Evolutionary conservation across 1,140 invertebrate species (phyloP), one percentile per base, ranked within the genome.

Genomic region (Drosophila insularis): DNA sequence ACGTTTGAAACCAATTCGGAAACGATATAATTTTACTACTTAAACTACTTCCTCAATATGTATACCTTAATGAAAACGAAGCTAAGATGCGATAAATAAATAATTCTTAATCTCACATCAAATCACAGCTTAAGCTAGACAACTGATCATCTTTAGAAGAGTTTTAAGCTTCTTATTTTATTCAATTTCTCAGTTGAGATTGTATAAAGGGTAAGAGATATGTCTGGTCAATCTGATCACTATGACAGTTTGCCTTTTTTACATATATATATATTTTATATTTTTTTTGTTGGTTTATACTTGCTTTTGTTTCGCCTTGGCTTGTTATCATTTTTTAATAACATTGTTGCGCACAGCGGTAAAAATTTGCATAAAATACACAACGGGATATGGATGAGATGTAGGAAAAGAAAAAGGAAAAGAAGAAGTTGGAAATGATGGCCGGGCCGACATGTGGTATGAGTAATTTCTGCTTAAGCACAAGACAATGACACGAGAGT

Each of bases 261-360:
- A 54, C 14, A 10, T 19, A 2, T 56, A n/a, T n/a, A n/a, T n/a
- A n/a, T n/a, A n/a, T n/a, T n/a, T n/a, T n/a, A n/a, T n/a, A n/a
- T 62, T 55, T 8, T 27, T 27, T 27, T 27, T 27, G 5, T 27
- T 46, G 50, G 56, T 61, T 69, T 82, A 62, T 66, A 68, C 73
- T 35, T 68, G 63, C 46, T 74, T 50, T 50, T 27, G 27, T 56
- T 76, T 58, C 39, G 75, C 65, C 78, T 50, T 82, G 74, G 81
- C 82, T 87, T 87, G 84, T 87, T 87, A 87, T 87, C 84, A 89
- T 89, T 89, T 89, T 89, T 89, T 89, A 89, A 89, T 89, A 89
- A 84, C 80, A 84, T 89, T 89, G 84, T 89, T 84, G 84, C 77
- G 82, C 82, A 87, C 82, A 81, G 84, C 75, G 68, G 74, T 77